Evolutionary conservation across 2,888 invertebrate genomes (phyloP).

Genomic region (Spialia ferax): DNA sequence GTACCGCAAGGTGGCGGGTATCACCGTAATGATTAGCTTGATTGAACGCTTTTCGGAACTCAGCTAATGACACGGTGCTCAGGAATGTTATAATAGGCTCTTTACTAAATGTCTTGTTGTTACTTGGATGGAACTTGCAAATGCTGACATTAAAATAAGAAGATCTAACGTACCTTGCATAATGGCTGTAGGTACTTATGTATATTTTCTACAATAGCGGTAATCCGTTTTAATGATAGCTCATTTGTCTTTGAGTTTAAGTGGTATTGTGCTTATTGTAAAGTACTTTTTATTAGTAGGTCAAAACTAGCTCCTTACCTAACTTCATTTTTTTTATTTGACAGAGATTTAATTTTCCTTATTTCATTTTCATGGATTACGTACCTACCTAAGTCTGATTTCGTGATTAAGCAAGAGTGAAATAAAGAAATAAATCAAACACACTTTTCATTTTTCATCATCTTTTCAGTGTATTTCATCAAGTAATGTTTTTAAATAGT

Average conservation of each 20-base stretch:
- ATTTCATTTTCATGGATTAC: too few species aligned
- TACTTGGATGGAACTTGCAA: neutral
- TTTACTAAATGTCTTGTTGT: conserved; percentile 4
- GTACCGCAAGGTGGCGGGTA: neutral
- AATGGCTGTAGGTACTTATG: neutral
- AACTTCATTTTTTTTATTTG: too few species aligned
- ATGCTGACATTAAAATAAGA: neutral
- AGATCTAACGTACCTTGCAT: neutral
- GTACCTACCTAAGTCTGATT: too few species aligned
- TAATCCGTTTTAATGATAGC: too few species aligned
- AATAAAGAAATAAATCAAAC: conserved; percentile 60
- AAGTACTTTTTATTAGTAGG: too few species aligned
- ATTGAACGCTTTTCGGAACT: conserved; percentile 1
- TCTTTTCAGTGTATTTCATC: conserved; percentile 77
- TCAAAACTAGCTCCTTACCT: too few species aligned
- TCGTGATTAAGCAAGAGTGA: too few species aligned
- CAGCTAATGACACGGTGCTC: neutral
- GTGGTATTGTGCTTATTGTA: too few species aligned
- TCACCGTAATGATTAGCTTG: neutral
- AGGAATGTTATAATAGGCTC: neutral
- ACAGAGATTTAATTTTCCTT: too few species aligned
- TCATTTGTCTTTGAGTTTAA: too few species aligned
- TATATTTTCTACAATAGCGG: neutral
- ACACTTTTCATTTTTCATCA: conserved; percentile 67
- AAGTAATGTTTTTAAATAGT: conserved; percentile 82